Conservation (phyloP, 2,797 vertebrate genomes). For the Cephalopachus bancanus region DNA sequence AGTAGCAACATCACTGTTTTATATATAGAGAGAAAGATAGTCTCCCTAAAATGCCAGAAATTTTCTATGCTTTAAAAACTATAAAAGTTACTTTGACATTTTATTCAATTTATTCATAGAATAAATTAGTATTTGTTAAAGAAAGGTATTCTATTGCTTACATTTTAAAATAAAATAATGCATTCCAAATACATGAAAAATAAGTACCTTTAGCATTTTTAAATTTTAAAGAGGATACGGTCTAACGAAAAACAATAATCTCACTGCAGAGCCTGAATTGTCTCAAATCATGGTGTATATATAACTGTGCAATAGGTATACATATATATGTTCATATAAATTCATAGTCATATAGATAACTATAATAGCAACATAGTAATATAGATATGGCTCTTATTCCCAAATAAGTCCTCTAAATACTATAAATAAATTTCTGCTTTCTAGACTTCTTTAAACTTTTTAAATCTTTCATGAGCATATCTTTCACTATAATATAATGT, state of each 20-base stretch:
- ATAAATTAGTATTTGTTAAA: slow-evolving; percentile 43
- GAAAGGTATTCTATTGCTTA: background rate
- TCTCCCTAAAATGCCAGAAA: background rate
- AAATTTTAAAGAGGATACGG: background rate
- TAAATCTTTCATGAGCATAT: background rate
- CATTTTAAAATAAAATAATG: slow-evolving; percentile 28
- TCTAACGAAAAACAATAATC: background rate
- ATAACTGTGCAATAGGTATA: background rate
- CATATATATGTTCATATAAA: background rate
- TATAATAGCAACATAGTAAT: background rate
- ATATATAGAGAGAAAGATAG: background rate
- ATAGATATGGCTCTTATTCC: background rate
- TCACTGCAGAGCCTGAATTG: fast-evolving
- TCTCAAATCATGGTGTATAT: background rate
- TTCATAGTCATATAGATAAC: background rate
- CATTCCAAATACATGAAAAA: background rate
- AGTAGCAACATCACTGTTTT: background rate
- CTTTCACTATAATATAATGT: background rate
- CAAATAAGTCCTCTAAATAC: background rate
- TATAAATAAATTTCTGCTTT: background rate
- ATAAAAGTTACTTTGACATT: background rate
- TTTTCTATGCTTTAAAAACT: background rate
- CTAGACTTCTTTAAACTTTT: background rate
- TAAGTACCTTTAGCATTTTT: background rate
- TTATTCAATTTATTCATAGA: background rate